Conservation (phyloP, 2,888 invertebrate genomes). For the Stramonita haemastoma region DNA sequence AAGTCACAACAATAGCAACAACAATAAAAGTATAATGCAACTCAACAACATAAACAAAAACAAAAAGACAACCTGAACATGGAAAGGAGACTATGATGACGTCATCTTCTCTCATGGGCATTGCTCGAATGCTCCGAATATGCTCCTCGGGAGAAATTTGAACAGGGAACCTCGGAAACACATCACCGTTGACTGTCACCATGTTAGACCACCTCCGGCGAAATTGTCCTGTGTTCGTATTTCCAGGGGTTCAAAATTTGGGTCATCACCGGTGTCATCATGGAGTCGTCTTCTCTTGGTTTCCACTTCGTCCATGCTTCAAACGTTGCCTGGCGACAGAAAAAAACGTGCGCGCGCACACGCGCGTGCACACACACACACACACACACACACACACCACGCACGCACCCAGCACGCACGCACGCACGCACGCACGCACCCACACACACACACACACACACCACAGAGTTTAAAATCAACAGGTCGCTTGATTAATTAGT, state of each 20-base stretch:
- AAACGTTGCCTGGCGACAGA: neutral
- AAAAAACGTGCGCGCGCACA: neutral
- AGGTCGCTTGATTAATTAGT: too few relatives aligned
- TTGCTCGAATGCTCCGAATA: neutral
- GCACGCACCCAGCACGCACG: neutral
- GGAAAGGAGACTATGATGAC: constrained; percentile 30
- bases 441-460: neutral
- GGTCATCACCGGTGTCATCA: neutral
- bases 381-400: neutral
- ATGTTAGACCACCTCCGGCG: neutral
- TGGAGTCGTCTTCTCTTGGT: constrained; percentile 9
- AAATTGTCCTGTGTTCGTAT: neutral
- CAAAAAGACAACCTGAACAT: neutral
- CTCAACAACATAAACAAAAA: neutral
- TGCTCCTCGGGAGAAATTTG: constrained; percentile 10
- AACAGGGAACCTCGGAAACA: constrained; percentile 26
- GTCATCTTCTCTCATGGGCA: constrained; percentile 34
- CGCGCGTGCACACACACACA: too few relatives aligned
- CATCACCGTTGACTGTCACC: constrained; percentile 29
- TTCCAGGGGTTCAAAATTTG: neutral
- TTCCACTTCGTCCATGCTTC: neutral
- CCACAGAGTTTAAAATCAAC: too few relatives aligned
- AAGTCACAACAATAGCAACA: neutral
- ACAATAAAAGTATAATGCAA: neutral
- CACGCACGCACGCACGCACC: too few relatives aligned